A percentile compares a stretch with the other conserved stretches of the same genome.
phyloP scores from a whole-genome alignment of 2,113 vertebrate genomes.

The Helogale parvula region DNA sequence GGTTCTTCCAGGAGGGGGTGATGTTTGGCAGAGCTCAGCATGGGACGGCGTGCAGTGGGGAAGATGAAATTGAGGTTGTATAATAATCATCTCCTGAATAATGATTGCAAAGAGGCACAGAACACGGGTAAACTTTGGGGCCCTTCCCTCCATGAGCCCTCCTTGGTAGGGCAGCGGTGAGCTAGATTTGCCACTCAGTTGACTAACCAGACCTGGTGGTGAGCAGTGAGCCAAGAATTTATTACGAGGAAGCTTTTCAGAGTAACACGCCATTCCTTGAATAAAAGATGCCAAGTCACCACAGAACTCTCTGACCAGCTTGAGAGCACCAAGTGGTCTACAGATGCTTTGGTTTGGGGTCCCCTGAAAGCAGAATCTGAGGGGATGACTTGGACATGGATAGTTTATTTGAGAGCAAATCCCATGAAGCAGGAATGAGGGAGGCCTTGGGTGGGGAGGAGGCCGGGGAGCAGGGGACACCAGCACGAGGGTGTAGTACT shows the following conservation, averaged over 20 bases:
- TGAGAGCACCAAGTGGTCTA: not conserved
- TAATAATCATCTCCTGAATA: not conserved
- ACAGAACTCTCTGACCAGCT: not conserved
- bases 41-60: not conserved
- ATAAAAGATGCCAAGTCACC: slow-evolving; percentile 29
- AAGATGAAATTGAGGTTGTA: not conserved
- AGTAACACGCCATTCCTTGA: not conserved
- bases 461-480: not conserved
- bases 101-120: not conserved
- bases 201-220: not conserved
- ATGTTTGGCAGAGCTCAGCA: not conserved
- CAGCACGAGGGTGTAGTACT: not conserved
- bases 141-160: not conserved
- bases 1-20: not conserved
- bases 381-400: not conserved
- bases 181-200: not conserved
- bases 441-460: not conserved
- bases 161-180: not conserved
- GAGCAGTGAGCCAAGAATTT: not conserved
- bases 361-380: not conserved
- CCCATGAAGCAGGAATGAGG: not conserved
- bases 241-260: not conserved
- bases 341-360: slow-evolving; percentile 27
- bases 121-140: not conserved
- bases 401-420: not conserved